A percentile compares a stretch with the other conserved stretches of the same genome.
phyloP scores from a whole-genome alignment of 1,140 invertebrate genomes.

The Drosophila sturtevanti region DNA sequence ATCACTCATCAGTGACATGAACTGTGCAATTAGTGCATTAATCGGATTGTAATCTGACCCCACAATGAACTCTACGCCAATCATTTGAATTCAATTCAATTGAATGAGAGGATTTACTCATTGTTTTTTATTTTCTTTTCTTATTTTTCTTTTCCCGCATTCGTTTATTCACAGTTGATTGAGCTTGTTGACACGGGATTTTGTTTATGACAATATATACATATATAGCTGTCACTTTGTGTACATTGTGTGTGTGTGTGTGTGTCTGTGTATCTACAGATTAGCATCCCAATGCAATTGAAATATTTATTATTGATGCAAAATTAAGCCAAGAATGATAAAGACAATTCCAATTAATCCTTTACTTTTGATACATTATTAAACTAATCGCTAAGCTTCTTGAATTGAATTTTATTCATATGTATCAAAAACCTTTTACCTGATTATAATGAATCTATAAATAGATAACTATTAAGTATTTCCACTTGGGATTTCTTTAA shows the following conservation, averaged over 20 bases:
- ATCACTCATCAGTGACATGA: constrained; percentile 46
- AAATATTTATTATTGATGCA: constrained; percentile 1
- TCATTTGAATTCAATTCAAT: constrained; percentile 52
- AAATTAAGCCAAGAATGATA: neutral
- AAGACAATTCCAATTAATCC: neutral
- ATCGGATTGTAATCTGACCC: constrained; percentile 45
- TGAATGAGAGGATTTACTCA: constrained; percentile 14
- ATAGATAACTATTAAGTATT: no score
- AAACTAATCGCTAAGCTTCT: no score
- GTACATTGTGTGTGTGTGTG: neutral
- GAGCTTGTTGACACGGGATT: constrained; percentile 25
- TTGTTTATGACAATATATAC: constrained; percentile 4
- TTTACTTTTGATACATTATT: no score
- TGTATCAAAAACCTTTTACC: no score
- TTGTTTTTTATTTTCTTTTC: constrained; percentile 27
- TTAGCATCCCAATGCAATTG: neutral
- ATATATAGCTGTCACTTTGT: neutral
- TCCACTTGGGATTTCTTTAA: no score
- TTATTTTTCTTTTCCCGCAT: constrained; percentile 20
- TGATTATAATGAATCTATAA: no score
- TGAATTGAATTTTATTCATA: no score
- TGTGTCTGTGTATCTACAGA: neutral
- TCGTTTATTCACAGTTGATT: constrained; percentile 12
- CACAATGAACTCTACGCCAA: constrained; percentile 42
- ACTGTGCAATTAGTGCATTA: constrained; percentile 61